A percentile compares a stretch with the other conserved stretches of the same genome.
Conservation (phyloP, 2,888 invertebrate species). For the Eupithecia subumbrata region DNA sequence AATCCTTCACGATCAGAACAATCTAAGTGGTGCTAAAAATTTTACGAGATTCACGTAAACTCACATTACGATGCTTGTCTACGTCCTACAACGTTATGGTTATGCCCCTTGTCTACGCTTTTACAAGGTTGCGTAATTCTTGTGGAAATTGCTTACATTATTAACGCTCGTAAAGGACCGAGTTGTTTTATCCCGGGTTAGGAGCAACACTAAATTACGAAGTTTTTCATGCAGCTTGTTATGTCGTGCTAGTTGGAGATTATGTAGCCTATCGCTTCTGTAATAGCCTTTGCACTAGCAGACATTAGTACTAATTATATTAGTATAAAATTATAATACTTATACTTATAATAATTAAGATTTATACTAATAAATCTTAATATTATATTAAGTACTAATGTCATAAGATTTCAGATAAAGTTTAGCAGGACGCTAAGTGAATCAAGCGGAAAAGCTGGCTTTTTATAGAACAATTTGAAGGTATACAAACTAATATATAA, state of each 20-base stretch:
- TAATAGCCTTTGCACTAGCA: neutral
- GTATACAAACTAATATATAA: neutral
- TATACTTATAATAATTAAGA: too few relatives aligned
- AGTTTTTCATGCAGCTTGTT: neutral
- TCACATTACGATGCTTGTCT: constrained; percentile 22
- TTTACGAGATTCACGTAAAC: constrained; percentile 30
- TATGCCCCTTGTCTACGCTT: constrained; percentile 22
- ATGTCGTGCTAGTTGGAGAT: neutral
- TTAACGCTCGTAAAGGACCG: constrained; percentile 19
- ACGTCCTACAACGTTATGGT: constrained; percentile 19
- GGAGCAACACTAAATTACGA: neutral
- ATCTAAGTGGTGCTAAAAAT: constrained; percentile 24
- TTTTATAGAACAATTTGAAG: neutral
- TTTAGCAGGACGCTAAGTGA: neutral
- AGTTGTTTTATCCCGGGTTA: neutral
- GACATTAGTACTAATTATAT: too few relatives aligned
- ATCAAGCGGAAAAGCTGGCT: neutral
- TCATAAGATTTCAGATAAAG: neutral
- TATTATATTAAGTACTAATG: neutral
- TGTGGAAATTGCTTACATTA: constrained; percentile 27
- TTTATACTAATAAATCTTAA: too few relatives aligned
- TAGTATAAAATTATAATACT: too few relatives aligned
- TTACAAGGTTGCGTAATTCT: constrained; percentile 21
- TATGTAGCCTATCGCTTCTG: neutral
- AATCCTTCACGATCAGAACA: constrained; percentile 14